Percentiles rank a stretch among this genome's conserved stretches.
These are phyloP conservation scores for Empis stercorea DNA, from an alignment of 2,888 invertebrate genomes.

Conservation along the genomic window DNA sequence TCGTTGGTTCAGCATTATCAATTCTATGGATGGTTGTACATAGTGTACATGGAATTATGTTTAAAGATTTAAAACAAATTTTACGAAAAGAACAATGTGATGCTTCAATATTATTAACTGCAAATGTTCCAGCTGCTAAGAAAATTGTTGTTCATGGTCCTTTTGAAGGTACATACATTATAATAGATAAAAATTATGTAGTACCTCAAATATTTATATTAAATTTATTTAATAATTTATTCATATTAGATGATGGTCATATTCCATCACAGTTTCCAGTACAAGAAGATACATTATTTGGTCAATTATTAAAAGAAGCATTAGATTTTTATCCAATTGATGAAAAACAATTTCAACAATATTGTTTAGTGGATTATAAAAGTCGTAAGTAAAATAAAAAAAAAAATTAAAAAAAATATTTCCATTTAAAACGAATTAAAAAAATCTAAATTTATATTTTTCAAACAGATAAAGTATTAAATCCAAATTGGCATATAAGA, in stretches of 20 bases:
- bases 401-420: not conserved
- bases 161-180: slow-evolving; percentile 15
- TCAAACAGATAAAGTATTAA: slow-evolving; percentile 86
- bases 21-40: slow-evolving; percentile 98
- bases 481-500: slow-evolving; percentile 86
- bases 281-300: slow-evolving; percentile 94
- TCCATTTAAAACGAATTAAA: too few species aligned
- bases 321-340: slow-evolving; percentile 95
- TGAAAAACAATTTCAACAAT: slow-evolving; percentile 74
- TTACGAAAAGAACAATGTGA: slow-evolving; percentile 98
- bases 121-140: slow-evolving; percentile 98
- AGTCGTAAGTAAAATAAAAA: slow-evolving; percentile 60
- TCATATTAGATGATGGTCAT: slow-evolving; percentile 70
- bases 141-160: slow-evolving; percentile 96
- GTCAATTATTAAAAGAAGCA: slow-evolving; percentile 86
- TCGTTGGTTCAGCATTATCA: slow-evolving; percentile 88
- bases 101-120: slow-evolving; percentile 91
- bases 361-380: slow-evolving; percentile 95
- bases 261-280: slow-evolving; percentile 98
- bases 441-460: not conserved
- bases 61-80: slow-evolving; percentile 98
- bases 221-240: too few species aligned
- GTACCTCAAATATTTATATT: too few species aligned
- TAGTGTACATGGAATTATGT: slow-evolving; percentile 97
- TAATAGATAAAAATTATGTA: not conserved